Percentiles rank a stretch among this genome's conserved stretches.
phyloP scores from a whole-genome alignment of 2,797 vertebrate species.

The Odontamblyopus rebecca region DNA sequence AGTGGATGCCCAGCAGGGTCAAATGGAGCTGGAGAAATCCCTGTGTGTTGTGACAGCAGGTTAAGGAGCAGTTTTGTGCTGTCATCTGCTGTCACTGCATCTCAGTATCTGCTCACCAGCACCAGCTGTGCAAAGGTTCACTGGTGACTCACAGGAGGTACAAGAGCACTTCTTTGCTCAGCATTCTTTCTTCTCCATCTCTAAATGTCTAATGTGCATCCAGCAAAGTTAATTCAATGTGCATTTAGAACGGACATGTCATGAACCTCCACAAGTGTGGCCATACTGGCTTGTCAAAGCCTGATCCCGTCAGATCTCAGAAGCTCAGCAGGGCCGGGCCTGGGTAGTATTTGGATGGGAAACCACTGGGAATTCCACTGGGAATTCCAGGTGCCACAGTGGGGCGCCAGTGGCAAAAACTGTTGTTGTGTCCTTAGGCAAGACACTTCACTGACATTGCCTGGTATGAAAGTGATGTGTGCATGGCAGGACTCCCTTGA shows the following conservation, averaged over 20 bases:
- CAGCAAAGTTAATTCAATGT: not conserved
- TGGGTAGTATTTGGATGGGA: too few relatives aligned
- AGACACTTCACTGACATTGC: too few relatives aligned
- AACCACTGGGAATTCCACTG: too few relatives aligned
- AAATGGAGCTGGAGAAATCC: constrained; percentile 16
- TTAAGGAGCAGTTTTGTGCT: constrained; percentile 44
- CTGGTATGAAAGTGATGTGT: too few relatives aligned
- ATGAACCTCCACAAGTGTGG: not conserved
- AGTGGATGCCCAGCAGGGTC: not conserved
- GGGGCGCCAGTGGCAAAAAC: too few relatives aligned
- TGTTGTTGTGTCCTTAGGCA: too few relatives aligned
- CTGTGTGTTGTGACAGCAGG: constrained; percentile 37
- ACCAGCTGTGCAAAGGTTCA: constrained; percentile 51
- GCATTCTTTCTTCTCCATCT: constrained; percentile 19
- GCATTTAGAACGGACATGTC: not conserved
- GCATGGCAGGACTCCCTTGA: too few relatives aligned
- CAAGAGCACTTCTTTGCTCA: constrained; percentile 27
- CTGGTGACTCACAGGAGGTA: constrained; percentile 47
- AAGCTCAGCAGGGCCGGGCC: too few relatives aligned
- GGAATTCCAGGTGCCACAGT: too few relatives aligned
- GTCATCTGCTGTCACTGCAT: constrained; percentile 38
- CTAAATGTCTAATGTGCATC: not conserved
- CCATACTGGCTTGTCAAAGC: too few relatives aligned
- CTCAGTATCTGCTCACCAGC: constrained; percentile 21
- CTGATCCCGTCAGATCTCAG: too few relatives aligned